Evolutionary conservation across 2,113 vertebrate genomes (phyloP).

Genomic region (Anhinga rufa): DNA sequence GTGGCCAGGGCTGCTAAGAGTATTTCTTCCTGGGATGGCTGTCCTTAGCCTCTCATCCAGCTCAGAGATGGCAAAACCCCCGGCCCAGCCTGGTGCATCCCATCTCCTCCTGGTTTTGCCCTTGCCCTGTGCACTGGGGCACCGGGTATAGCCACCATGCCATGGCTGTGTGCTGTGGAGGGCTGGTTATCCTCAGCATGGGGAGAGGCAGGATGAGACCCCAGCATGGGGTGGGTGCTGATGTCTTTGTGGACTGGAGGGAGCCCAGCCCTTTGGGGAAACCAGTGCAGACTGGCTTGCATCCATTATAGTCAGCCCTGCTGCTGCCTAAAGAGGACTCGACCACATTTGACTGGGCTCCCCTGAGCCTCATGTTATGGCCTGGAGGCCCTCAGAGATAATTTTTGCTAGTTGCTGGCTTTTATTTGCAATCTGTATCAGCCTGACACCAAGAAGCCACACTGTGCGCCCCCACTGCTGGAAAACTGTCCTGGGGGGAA

Average conservation of each 20-base stretch:
- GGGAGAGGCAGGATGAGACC: not conserved
- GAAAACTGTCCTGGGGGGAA: not conserved
- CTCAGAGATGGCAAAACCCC: not conserved
- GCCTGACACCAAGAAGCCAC: not conserved
- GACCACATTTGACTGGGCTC: not conserved
- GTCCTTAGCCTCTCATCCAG: not conserved
- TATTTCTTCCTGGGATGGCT: not conserved
- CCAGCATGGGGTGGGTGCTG: fast-evolving
- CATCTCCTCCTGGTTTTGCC: not conserved
- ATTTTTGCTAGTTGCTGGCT: not conserved
- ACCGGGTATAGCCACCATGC: fast-evolving
- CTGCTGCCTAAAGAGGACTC: not conserved
- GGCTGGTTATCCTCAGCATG: not conserved
- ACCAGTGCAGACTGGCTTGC: not conserved
- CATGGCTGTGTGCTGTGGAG: not conserved
- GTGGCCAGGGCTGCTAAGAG: not conserved
- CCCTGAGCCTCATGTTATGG: not conserved
- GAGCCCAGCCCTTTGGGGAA: not conserved
- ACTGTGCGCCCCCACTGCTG: not conserved
- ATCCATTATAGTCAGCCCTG: not conserved
- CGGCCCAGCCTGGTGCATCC: not conserved
- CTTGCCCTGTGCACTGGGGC: not conserved
- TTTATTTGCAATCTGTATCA: not conserved
- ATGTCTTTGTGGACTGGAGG: not conserved
- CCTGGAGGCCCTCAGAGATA: not conserved